Evolutionary conservation across 1,140 invertebrate species (phyloP).

Genomic region (Choristoneura fumiferana): DNA sequence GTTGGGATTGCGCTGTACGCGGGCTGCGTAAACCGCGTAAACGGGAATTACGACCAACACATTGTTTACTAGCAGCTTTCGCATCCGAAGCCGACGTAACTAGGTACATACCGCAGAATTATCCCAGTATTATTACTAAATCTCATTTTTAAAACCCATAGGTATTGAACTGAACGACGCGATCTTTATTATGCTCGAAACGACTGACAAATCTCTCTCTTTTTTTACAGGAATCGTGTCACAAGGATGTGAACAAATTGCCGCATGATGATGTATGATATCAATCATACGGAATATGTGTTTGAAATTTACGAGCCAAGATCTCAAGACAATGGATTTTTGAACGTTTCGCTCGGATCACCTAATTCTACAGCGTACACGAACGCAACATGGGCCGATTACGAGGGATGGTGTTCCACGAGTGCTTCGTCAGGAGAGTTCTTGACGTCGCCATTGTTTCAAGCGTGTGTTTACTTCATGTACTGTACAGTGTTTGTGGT

Average conservation of each 20-base stretch:
- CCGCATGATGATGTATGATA: constrained; percentile 23
- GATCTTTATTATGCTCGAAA: too few relatives aligned
- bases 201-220: constrained; percentile 7
- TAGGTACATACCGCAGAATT: constrained; percentile 2
- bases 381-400: constrained; percentile 26
- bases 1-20: neutral
- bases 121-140: neutral
- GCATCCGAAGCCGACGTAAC: neutral
- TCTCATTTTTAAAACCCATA: neutral
- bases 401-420: constrained; percentile 26
- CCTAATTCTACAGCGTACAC: neutral
- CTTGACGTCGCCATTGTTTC: constrained; percentile 76
- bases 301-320: constrained; percentile 12
- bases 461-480: constrained; percentile 83
- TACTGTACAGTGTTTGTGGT: constrained; percentile 87
- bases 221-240: constrained; percentile 22
- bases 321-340: neutral
- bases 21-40: neutral
- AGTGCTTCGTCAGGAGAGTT: constrained; percentile 35
- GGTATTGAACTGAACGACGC: too few relatives aligned
- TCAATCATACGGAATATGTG: constrained; percentile 17
- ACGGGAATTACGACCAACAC: constrained; percentile 7
- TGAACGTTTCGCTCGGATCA: constrained; percentile 1
- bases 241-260: constrained; percentile 19
- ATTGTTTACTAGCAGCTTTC: constrained; percentile 10